Base-by-base conservation (phyloP, 2,888 invertebrate species). In the Falcaria lacertinaria region DNA sequence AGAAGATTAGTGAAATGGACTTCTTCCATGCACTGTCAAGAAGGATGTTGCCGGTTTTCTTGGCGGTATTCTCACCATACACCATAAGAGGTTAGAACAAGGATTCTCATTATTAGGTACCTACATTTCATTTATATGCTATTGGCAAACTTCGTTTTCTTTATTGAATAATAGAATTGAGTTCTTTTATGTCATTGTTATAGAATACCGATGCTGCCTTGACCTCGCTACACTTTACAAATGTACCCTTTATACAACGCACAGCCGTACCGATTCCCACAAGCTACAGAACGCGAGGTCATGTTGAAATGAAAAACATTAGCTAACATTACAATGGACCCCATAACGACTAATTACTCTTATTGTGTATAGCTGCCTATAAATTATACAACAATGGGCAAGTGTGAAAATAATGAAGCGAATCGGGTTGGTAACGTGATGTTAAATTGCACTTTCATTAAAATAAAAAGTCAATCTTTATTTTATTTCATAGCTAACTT, bases 211-310 rank as follows among this genome's bases (percentile, higher is more conserved):
- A 36, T 7, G 11, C 14, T 14, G 14, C 13, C 14, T 15, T 34
- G 34, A 25, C 37, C 37, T 25, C 37, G 37, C 15, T 37, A 37
- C 37, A 8, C 7, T 37, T 25, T 16, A 22, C 2, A 11, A 28
- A 28, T 2, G 11, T 3, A 7, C 7, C 11, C 11, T 28, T 11
- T 11, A 40, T 48, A 52, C 47, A 52, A 56, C 42, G 52, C 60
- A 52, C 45, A 48, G 42, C 41, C 58, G 76, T 66, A 43, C 73
- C 48, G 60, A 65, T 79, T 79, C 78, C 66, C 78, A 78, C 74
- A 59, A 45, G 39, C 47, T 50, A 59, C 55, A 60, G 57, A 53
- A 56, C 50, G 41, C 58, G 67, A 64, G 65, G 69, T 66, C 69
- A 55, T 63, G 64, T 68, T 60, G 68, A 68, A 76, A 75, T 66